Evolutionary conservation across 2,797 vertebrate species (phyloP).

Genomic region (Myioborus melanocephalus): DNA sequence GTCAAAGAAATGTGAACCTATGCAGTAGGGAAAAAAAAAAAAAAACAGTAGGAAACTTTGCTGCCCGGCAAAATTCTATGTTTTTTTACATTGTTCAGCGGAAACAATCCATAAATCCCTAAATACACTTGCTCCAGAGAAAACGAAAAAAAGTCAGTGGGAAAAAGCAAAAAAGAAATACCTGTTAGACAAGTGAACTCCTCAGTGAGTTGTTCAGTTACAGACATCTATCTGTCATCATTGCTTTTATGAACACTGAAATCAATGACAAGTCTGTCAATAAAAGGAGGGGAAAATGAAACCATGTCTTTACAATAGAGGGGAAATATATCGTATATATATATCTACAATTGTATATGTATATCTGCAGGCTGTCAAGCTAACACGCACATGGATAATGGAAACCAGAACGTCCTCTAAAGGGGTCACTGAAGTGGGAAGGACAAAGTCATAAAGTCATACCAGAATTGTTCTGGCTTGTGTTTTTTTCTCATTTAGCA

Average conservation of each 20-base stretch:
- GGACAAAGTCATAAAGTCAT: not conserved
- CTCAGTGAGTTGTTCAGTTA: slow-evolving; percentile 9
- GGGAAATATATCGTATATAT: not conserved
- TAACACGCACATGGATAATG: not conserved
- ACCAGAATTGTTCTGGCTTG: not conserved
- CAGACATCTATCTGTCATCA: slow-evolving; percentile 44
- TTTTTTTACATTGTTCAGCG: not conserved
- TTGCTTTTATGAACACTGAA: slow-evolving; percentile 26
- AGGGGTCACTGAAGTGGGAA: not conserved
- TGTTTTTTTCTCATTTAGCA: not conserved
- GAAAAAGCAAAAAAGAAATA: not conserved
- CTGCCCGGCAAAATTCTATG: not conserved
- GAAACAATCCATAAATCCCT: not conserved
- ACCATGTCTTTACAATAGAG: slow-evolving; percentile 20
- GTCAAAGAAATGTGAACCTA: not conserved
- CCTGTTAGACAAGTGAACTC: not conserved
- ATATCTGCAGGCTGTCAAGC: slow-evolving; percentile 39
- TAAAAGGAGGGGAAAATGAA: slow-evolving; percentile 49
- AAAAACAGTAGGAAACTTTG: not conserved
- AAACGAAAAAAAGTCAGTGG: not conserved
- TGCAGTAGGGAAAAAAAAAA: not conserved
- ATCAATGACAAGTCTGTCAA: slow-evolving; percentile 33
- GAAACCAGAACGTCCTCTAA: not conserved
- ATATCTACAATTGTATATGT: not conserved
- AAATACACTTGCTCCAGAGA: not conserved